phyloP scores from a whole-genome alignment of 2,113 vertebrate species.

The Nyctibius bracteatus region DNA sequence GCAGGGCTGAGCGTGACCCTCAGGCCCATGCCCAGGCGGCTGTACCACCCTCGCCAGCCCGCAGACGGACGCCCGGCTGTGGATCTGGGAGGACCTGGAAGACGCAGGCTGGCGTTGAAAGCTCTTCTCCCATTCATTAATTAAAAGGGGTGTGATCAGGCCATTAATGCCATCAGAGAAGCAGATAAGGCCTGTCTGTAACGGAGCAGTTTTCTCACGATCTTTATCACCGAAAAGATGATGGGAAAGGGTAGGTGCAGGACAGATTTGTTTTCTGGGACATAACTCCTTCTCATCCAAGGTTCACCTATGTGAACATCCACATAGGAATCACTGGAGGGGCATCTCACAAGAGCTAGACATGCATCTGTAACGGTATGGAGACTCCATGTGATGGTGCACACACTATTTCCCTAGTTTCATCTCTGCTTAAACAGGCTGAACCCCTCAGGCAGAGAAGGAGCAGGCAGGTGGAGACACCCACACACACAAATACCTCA shows the following conservation, averaged over 20 bases:
- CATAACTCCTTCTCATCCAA: not conserved
- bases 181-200: not conserved
- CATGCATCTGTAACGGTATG: rapidly evolving
- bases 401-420: not conserved
- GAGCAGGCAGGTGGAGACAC: not conserved
- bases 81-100: not conserved
- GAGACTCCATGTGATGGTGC: rapidly evolving
- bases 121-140: constrained; percentile 26
- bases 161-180: not conserved
- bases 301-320: not conserved
- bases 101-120: not conserved
- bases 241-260: not conserved
- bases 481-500: not conserved
- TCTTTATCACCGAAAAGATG: not conserved
- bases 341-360: not conserved
- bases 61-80: rapidly evolving
- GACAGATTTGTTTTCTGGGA: not conserved
- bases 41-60: not conserved
- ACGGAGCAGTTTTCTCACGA: not conserved
- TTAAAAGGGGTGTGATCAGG: constrained; percentile 27
- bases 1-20: rapidly evolving
- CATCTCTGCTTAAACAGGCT: not conserved
- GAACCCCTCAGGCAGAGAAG: not conserved
- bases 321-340: not conserved
- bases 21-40: not conserved